These are phyloP conservation scores for Malaclemys terrapin DNA, from an alignment of 2,113 vertebrate genomes.

Conservation along the genomic window DNA sequence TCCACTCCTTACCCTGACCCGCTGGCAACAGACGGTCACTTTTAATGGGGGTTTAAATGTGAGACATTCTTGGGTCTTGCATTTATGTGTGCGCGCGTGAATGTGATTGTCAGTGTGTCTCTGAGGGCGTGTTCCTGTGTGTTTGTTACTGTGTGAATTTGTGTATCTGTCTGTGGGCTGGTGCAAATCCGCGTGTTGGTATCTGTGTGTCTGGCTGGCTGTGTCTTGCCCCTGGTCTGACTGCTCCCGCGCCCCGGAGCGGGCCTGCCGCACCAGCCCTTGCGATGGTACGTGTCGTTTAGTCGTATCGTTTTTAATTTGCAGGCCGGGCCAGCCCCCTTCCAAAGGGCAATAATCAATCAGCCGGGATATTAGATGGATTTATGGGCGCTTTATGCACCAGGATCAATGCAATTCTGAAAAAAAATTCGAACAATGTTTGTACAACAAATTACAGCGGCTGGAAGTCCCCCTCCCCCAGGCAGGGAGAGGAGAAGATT, in stretches of 20 bases:
- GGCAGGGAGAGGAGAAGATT: constrained; percentile 1
- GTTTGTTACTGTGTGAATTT: neutral
- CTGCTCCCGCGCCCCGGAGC: no score
- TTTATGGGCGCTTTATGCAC: constrained; percentile 60
- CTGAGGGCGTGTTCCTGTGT: no score
- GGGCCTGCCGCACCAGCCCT: neutral
- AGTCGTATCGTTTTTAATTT: neutral
- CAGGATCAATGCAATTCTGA: constrained; percentile 60
- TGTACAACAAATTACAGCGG: constrained; percentile 57
- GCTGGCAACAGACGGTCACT: neutral
- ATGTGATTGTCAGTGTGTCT: neutral
- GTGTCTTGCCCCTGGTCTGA: neutral
- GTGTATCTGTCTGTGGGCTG: no score
- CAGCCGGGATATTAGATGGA: constrained; percentile 49
- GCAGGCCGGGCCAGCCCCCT: constrained; percentile 35
- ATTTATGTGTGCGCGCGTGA: neutral
- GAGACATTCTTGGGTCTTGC: neutral
- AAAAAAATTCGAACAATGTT: constrained; percentile 36
- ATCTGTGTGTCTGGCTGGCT: neutral
- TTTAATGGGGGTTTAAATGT: neutral
- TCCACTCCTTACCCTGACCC: neutral
- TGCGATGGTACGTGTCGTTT: neutral
- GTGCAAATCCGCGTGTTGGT: neutral
- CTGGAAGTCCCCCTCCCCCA: neutral
- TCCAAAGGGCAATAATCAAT: constrained; percentile 67